Evolutionary conservation across 2,888 invertebrate species (phyloP).

Genomic region (Ptychoptera contaminata): DNA sequence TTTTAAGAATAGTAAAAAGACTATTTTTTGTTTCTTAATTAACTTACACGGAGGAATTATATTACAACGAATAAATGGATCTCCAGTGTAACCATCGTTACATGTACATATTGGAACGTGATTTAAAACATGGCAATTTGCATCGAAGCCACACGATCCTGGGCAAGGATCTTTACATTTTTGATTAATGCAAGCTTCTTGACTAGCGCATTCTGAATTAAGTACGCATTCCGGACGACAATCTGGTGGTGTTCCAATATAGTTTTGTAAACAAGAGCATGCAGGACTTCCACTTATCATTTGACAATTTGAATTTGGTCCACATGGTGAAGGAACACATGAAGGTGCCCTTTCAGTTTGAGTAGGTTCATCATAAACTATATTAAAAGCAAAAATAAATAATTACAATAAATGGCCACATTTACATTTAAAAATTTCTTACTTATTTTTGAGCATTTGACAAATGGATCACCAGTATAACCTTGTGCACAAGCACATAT

Average conservation of each 20-base stretch:
- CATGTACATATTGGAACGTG: conserved; percentile 72
- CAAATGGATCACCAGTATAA: conserved; percentile 78
- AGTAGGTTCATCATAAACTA: background rate
- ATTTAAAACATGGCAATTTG: conserved; percentile 60
- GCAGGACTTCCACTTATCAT: conserved; percentile 54
- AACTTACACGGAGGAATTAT: conserved; percentile 33
- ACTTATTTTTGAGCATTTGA: conserved; percentile 54
- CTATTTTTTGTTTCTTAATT: background rate
- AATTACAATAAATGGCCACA: background rate
- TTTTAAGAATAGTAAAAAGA: background rate
- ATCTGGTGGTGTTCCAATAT: conserved; percentile 60
- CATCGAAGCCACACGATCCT: conserved; percentile 67
- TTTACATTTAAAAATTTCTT: conserved; percentile 24
- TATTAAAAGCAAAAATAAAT: background rate
- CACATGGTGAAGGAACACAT: conserved; percentile 70
- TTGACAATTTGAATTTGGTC: conserved; percentile 68
- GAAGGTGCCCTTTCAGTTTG: conserved; percentile 53
- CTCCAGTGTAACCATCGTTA: conserved; percentile 55
- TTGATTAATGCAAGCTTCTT: conserved; percentile 59
- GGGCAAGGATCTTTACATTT: conserved; percentile 71
- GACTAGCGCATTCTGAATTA: conserved; percentile 63
- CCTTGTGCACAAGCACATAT: conserved; percentile 73
- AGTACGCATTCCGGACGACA: conserved; percentile 68
- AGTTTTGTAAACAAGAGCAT: conserved; percentile 65
- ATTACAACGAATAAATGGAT: conserved; percentile 60